These are phyloP conservation scores for Eustalomyia histrio DNA, from an alignment of 2,888 invertebrate genomes.

Conservation along the genomic window DNA sequence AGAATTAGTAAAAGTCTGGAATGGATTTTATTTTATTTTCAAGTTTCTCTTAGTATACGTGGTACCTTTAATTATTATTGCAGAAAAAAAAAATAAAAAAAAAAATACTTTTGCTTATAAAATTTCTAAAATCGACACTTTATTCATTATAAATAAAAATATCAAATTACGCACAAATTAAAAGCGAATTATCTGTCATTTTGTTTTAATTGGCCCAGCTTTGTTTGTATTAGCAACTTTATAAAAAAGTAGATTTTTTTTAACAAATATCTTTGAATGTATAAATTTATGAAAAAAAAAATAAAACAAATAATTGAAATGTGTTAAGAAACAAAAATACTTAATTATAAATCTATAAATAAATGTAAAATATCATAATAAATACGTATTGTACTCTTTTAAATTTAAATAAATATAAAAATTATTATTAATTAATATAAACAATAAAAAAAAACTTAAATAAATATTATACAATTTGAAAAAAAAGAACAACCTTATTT, in stretches of 20 bases:
- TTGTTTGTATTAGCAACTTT: not conserved
- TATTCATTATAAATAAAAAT: not conserved
- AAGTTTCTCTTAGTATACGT: not conserved
- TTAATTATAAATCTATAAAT: not conserved
- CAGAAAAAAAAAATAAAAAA: not conserved
- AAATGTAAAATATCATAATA: not conserved
- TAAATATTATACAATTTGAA: not conserved
- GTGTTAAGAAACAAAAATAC: not conserved
- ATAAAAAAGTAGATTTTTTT: not conserved
- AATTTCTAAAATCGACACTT: not conserved
- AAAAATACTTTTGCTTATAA: not conserved
- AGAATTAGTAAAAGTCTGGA: not conserved
- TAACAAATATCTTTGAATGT: not conserved
- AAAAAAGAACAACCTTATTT: not conserved
- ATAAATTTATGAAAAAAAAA: not conserved
- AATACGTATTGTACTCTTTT: not conserved
- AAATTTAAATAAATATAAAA: not conserved
- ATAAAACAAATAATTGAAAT: not conserved
- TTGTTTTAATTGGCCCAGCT: not conserved
- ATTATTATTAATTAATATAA: not conserved
- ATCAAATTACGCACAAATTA: constrained; percentile 7
- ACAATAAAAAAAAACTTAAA: not conserved
- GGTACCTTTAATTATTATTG: not conserved
- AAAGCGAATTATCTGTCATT: not conserved
- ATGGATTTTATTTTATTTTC: not conserved